Conservation (phyloP, 2,888 invertebrate species). For the Sicus ferrugineus region DNA sequence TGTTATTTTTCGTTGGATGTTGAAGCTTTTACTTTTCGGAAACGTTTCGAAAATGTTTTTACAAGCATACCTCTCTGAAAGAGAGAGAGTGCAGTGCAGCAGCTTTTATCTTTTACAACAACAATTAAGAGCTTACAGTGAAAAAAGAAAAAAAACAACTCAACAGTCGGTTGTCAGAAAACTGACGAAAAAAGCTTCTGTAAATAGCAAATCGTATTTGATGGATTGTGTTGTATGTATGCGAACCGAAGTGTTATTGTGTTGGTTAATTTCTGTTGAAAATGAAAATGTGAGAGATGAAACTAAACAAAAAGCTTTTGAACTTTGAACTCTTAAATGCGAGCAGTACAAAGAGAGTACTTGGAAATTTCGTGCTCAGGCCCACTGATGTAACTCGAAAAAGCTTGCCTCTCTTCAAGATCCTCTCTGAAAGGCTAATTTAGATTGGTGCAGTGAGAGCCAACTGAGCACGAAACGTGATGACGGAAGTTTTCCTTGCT, state of each 20-base stretch:
- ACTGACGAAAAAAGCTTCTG: slow-evolving; percentile 16
- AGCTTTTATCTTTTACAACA: slow-evolving; percentile 26
- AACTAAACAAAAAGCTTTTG: slow-evolving; percentile 16
- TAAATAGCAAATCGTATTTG: slow-evolving; percentile 29
- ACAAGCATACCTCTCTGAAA: not conserved
- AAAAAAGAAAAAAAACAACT: not conserved
- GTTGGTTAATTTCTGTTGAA: not conserved
- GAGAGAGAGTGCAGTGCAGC: not conserved
- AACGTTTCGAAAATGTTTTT: not conserved
- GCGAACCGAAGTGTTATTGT: not conserved
- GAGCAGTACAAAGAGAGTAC: no score
- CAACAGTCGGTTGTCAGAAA: not conserved
- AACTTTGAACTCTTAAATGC: not conserved
- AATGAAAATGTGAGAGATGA: not conserved
- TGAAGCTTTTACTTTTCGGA: slow-evolving; percentile 5
- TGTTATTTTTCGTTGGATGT: slow-evolving; percentile 2
- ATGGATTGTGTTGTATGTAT: slow-evolving; percentile 25
- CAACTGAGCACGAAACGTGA: no score
- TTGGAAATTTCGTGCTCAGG: no score
- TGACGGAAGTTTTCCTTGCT: no score
- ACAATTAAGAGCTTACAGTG: slow-evolving; percentile 3
- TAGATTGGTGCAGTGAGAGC: no score
- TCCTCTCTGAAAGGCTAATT: no score
- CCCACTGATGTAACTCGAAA: no score
- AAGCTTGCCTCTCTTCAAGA: no score